Base-by-base conservation (phyloP, 2,113 vertebrate species). In the Chauna torquata region DNA sequence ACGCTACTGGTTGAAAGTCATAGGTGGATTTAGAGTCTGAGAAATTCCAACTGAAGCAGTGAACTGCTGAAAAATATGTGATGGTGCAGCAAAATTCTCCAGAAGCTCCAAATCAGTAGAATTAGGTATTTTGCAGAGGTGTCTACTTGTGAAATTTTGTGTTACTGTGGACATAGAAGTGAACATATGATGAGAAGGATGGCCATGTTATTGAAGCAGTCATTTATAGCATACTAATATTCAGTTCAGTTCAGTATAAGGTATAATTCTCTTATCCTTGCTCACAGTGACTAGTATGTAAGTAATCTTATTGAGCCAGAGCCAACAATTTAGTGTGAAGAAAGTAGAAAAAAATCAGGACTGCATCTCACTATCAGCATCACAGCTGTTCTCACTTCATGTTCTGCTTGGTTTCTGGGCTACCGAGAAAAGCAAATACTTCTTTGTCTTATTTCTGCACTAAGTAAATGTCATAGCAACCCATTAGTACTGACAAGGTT, bases 391-490 rank as follows among this genome's bases (percentile, higher is more conserved):
- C 81, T 92, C 61, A 87, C 74, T 75, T 89, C 6, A 14, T 71
- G 57, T 94, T 27, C 70, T 89, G 62, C 69, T 75, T 84, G 61
- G 52, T 94, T 92, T 49, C 86, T 92, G 77, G 44, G 86, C 69
- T 91, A 57, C 86, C 36, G 61, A 92, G 94, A 82, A 96, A 82
- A 96, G 81, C 27, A 96, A 96, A 96, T 85, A 89, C 30, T 84
- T 77, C 58, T 77, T 95, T 89, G 81, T 91, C 65, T 89, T 89
- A 86, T 75, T 89, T 94, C 81, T 91, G 13, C 47, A 59, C 47
- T 87, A 91, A 86, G 47, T 87, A 96, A 96, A 91, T 96, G 84
- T 89, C 94, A 96, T 75, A 94, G 70, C 65, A 95, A 76, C 45
- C 23, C 66, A 82, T 87, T 79, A 91, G 25, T n/a, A 57, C 55